Evolutionary conservation across 2,888 invertebrate genomes (phyloP), one percentile per base, ranked within the genome.

Genomic region (Parasteatoda lunata): DNA sequence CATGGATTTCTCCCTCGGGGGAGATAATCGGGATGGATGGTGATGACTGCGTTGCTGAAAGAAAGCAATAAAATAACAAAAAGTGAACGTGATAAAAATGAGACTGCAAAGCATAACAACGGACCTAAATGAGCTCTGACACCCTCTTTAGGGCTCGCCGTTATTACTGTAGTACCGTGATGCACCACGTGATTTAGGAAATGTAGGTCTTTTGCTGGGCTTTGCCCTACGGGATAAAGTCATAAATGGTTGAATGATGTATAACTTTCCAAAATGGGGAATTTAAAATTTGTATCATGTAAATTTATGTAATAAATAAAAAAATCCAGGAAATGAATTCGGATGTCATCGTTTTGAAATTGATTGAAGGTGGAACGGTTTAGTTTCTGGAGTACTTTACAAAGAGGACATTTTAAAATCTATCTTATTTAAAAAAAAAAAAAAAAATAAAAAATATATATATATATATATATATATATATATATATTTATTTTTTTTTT

Each of bases 1-100:
- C 79, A 79, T 69, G 75, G 79, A 72, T 73, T 85, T 76, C 54
- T 68, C 84, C 84, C 84, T 15, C 75, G 52, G 79, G 84, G n/a
- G 45, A 70, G 51, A 68, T 85, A 85, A 85, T 85, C 84, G 72
- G 73, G 69, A 79, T 85, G 49, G 75, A 79, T 85, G 84, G 79
- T 85, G 79, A 85, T 85, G 79, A 66, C 70, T 85, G 69, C 65
- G 64, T 51, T 71, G 65, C 66, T 77, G 47, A 59, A 47, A 66
- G 73, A 8, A 52, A 52, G n/a, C 72, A 64, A 80, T 71, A 79
- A 79, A 59, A 45, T 59, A 47, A 30, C 13, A 49, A 30, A 30
- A 64, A 48, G 59, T 52, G 54, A 77, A 11, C 4, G 13, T 8
- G 66, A 52, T 49, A 84, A 83, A 77, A 84, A 75, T 49, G 30